Conservation (phyloP, 1,140 invertebrate species). For the Drosophila saltans region DNA sequence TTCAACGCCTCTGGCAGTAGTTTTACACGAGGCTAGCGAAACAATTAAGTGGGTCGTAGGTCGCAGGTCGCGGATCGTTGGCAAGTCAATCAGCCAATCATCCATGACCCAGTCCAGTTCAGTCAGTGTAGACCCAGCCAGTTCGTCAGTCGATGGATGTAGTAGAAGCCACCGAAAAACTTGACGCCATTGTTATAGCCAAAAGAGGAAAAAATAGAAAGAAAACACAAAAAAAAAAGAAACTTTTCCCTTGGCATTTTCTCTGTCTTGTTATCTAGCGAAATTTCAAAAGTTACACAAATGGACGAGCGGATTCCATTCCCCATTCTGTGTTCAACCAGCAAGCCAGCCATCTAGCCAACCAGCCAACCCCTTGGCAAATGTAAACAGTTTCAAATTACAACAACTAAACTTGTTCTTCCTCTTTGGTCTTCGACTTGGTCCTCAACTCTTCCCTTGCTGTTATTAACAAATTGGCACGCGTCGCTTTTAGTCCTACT, state of each 20-base stretch:
- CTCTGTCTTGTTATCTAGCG: constrained; percentile 56
- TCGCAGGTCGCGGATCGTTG: constrained; percentile 56
- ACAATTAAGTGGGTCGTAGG: constrained; percentile 67
- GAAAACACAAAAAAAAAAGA: constrained; percentile 1
- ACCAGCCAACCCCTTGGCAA: constrained; percentile 32
- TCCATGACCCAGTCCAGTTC: constrained; percentile 36
- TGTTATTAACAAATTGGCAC: constrained; percentile 78
- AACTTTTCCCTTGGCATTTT: constrained; percentile 52
- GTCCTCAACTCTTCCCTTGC: background rate
- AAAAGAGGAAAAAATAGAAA: background rate
- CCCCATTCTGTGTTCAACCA: constrained; percentile 2
- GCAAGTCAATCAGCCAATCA: constrained; percentile 77
- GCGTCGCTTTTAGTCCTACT: constrained; percentile 40
- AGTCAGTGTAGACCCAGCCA: background rate
- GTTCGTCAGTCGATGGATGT: background rate
- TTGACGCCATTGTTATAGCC: constrained; percentile 44
- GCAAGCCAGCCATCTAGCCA: background rate
- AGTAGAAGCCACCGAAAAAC: constrained; percentile 12
- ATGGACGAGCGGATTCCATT: constrained; percentile 47
- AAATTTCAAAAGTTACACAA: constrained; percentile 68
- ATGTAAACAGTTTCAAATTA: constrained; percentile 77
- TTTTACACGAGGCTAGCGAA: constrained; percentile 42
- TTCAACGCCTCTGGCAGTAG: constrained; percentile 16
- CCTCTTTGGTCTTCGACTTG: constrained; percentile 10
- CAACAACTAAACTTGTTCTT: constrained; percentile 53